These are phyloP conservation scores for Parus major DNA, from an alignment of 2,113 vertebrate species.

Conservation along the genomic window DNA sequence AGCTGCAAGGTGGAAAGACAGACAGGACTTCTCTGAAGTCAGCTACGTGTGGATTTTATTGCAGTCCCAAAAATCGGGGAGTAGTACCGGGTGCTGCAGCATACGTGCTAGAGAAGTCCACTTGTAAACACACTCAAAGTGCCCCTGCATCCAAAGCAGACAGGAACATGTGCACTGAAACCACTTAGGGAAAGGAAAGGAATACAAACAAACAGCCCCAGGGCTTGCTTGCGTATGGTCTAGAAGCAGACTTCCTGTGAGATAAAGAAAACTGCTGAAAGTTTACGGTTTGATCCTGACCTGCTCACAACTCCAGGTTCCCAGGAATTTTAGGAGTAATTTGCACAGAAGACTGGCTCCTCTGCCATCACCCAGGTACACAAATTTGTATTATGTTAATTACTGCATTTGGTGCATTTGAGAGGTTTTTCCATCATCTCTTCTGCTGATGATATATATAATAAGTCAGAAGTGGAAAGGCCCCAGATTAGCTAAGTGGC, in stretches of 20 bases:
- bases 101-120: neutral
- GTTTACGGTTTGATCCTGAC: neutral
- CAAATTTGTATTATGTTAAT: rapidly evolving
- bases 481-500: neutral
- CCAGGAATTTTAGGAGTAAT: neutral
- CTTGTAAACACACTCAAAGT: neutral
- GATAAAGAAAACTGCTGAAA: neutral
- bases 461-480: neutral
- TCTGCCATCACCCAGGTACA: neutral
- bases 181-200: neutral
- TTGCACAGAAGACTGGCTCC: neutral
- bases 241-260: slow-evolving; percentile 1
- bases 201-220: neutral
- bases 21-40: neutral
- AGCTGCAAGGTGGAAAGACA: neutral
- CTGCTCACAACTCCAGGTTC: neutral
- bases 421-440: neutral
- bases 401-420: rapidly evolving
- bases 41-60: neutral
- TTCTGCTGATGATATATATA: neutral
- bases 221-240: neutral
- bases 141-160: rapidly evolving
- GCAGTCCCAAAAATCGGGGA: neutral
- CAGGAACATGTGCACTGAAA: neutral
- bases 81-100: neutral